Evolutionary conservation across 2,888 invertebrate species (phyloP).

Genomic region (Xestobium rufovillosum): DNA sequence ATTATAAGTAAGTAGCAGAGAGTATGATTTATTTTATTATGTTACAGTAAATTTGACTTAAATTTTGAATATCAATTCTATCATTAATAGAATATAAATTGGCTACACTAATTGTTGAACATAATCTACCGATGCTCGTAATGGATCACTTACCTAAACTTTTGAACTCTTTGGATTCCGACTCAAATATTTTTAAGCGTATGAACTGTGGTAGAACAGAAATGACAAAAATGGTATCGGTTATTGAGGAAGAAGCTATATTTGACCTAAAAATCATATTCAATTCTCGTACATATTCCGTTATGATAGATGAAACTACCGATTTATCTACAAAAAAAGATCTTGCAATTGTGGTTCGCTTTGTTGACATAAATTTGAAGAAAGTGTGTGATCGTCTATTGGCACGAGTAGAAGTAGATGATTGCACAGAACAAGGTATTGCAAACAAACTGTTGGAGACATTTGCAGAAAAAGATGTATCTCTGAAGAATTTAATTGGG

Average conservation of each 20-base stretch:
- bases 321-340: slow-evolving; percentile 6
- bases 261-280: slow-evolving; percentile 1
- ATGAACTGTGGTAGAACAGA: slow-evolving; percentile 5
- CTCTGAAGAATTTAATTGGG: slow-evolving; percentile 5
- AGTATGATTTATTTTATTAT: too few species aligned
- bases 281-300: slow-evolving; percentile 4
- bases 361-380: slow-evolving; percentile 4
- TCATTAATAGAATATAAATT: slow-evolving; percentile 4
- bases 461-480: slow-evolving; percentile 3
- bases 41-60: too few species aligned
- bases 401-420: slow-evolving; percentile 5
- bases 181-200: slow-evolving; percentile 4
- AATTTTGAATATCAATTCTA: too few species aligned
- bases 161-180: slow-evolving; percentile 1
- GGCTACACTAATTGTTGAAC: slow-evolving; percentile 1
- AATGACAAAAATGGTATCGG: slow-evolving; percentile 4
- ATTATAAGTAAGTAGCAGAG: too few species aligned
- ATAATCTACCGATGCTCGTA: slow-evolving; percentile 6
- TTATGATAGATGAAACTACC: slow-evolving; percentile 6
- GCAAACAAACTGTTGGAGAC: slow-evolving; percentile 2
- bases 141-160: slow-evolving; percentile 6
- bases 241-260: too few species aligned
- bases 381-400: slow-evolving; percentile 5
- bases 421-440: neutral
- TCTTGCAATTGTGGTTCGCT: slow-evolving; percentile 1